Percentiles rank a stretch among this genome's conserved stretches.
Evolutionary conservation across 2,888 invertebrate species (phyloP).

Genomic region (Synanthedon tipuliformis): DNA sequence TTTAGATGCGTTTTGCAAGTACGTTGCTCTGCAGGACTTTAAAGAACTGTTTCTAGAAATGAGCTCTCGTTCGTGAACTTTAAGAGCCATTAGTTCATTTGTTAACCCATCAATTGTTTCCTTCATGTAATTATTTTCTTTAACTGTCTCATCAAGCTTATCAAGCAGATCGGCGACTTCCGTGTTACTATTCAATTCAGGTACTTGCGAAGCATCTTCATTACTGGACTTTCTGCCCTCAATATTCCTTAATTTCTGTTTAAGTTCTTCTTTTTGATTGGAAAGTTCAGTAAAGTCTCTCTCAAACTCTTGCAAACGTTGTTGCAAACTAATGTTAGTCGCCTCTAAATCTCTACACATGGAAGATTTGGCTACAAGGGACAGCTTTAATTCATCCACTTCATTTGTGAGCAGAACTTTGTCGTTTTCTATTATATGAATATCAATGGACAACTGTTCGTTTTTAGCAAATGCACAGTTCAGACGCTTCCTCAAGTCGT

Average conservation of each 20-base stretch:
- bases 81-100: slow-evolving; percentile 15
- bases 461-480: slow-evolving; percentile 44
- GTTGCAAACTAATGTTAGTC: slow-evolving; percentile 32
- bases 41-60: slow-evolving; percentile 21
- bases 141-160: slow-evolving; percentile 15
- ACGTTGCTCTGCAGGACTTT: slow-evolving; percentile 16
- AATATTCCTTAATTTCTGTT: slow-evolving; percentile 13
- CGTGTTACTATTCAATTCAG: slow-evolving; percentile 15
- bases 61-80: slow-evolving; percentile 18
- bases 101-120: slow-evolving; percentile 20
- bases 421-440: slow-evolving; percentile 63
- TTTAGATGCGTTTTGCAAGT: slow-evolving; percentile 14
- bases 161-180: slow-evolving; percentile 19
- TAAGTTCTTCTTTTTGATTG: slow-evolving; percentile 14
- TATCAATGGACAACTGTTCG: slow-evolving; percentile 62
- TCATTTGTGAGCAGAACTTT: slow-evolving; percentile 57
- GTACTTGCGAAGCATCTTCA: slow-evolving; percentile 6
- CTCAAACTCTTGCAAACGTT: slow-evolving; percentile 37
- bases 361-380: slow-evolving; percentile 26
- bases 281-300: slow-evolving; percentile 22
- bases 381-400: slow-evolving; percentile 49
- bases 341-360: slow-evolving; percentile 29
- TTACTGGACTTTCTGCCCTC: slow-evolving; percentile 17
- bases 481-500: slow-evolving; percentile 50
- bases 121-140: slow-evolving; percentile 25